These are phyloP conservation scores for Pandemis corylana DNA, from an alignment of 2,888 invertebrate genomes.

Conservation along the genomic window DNA sequence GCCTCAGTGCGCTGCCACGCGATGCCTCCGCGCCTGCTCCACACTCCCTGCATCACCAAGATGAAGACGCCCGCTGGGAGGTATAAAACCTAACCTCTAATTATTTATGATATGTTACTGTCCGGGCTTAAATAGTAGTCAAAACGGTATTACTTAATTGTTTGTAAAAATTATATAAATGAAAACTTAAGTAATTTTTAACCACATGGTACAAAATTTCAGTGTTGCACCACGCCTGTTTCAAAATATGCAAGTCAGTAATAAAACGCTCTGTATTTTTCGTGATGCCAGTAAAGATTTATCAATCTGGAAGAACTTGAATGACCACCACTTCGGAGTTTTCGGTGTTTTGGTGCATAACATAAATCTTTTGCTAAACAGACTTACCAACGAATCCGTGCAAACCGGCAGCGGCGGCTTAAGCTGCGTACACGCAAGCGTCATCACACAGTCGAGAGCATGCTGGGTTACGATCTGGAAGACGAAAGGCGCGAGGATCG, in stretches of 20 bases:
- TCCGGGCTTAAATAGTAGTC: no score
- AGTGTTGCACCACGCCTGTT: no score
- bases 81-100: constrained; percentile 50
- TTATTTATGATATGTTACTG: neutral
- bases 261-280: no score
- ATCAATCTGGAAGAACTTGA: no score
- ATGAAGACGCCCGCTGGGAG: constrained; percentile 83
- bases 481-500: constrained; percentile 77
- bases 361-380: constrained; percentile 44
- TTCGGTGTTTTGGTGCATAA: neutral
- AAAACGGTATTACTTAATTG: no score
- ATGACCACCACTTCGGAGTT: no score
- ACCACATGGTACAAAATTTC: no score
- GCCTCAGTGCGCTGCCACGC: constrained; percentile 77
- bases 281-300: no score
- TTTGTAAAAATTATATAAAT: no score
- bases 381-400: constrained; percentile 82
- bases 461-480: constrained; percentile 81
- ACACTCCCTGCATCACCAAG: constrained; percentile 77
- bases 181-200: no score
- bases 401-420: constrained; percentile 79
- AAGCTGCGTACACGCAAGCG: constrained; percentile 82
- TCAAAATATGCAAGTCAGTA: no score
- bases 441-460: constrained; percentile 83
- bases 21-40: constrained; percentile 68